Evolutionary conservation across 1,140 invertebrate species (phyloP), one percentile per base, ranked within the genome.

Genomic region (Hyles euphorbiae): DNA sequence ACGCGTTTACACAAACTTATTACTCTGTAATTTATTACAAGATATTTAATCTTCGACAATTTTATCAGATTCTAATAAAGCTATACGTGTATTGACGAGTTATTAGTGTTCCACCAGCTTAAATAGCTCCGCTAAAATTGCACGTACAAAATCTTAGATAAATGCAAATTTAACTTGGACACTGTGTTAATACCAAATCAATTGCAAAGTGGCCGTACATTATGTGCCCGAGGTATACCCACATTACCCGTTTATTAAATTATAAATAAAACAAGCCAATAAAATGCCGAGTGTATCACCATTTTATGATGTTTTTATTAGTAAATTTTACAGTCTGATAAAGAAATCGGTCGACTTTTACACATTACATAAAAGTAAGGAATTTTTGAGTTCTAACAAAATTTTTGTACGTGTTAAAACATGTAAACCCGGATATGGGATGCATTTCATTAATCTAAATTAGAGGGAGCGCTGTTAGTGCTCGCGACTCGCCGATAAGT

Each of bases 401-500:
- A 54, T 43, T 34, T 56, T n/a, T 32, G 45, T 40, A 44, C 43
- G 12, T 56, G 36, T 54, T 54, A 56, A 56, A 47, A 48, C 45
- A 11, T 36, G 22, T 32, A 33, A 47, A 11, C 11, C n/a, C 47
- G 43, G 22, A 43, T 34, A 56, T 7, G 32, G 40, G 51, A 40
- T 49, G 46, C 61, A 68, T 67, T 64, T 64, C 56, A 70, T 69
- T 77, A 75, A 80, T 80, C 69, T 73, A 74, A 76, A 78, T 74
- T 60, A 57, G 63, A 64, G 48, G 61, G 63, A 60, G 36, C 56
- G 53, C 61, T 34, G 55, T 68, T 62, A 50, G 54, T 43, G 40
- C 53, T 54, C 45, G 46, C 45, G 43, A 54, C 32, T 34, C 58
- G 50, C 34, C 52, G 72, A 74, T 74, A 69, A 68, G 62, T 66